Conservation (phyloP, 2,888 invertebrate genomes). For the Tipula unca region DNA sequence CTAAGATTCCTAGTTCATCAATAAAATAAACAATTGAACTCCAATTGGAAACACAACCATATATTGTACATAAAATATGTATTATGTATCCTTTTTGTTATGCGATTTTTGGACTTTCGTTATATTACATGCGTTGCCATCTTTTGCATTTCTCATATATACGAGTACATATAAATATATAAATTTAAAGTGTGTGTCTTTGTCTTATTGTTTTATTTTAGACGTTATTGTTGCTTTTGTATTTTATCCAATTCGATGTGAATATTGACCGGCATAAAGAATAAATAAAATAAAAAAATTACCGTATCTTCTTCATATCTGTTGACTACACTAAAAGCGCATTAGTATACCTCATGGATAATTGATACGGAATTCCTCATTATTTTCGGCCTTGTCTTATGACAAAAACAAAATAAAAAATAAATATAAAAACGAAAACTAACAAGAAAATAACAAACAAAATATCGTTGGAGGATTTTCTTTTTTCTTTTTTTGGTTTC, state of each 20-base stretch:
- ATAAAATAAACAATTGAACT: background rate
- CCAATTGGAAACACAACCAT: background rate
- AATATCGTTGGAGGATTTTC: constrained; percentile 16
- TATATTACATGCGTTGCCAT: background rate
- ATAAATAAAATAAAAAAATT: constrained; percentile 1
- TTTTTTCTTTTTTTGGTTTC: background rate
- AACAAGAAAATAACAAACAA: constrained; percentile 8
- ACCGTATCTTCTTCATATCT: constrained; percentile 36
- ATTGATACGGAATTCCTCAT: constrained; percentile 20
- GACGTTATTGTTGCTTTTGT: background rate
- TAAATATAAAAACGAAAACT: background rate
- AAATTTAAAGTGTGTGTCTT: background rate
- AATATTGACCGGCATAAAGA: constrained; percentile 14
- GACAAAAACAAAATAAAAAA: constrained; percentile 9
- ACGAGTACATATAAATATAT: too few species aligned
- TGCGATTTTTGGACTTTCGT: background rate
- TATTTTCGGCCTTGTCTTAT: constrained; percentile 20
- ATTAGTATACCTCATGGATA: constrained; percentile 33
- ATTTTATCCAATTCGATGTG: background rate
- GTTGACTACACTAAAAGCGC: constrained; percentile 43
- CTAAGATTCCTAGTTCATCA: background rate
- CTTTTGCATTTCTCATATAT: constrained; percentile 15
- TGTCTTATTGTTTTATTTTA: background rate
- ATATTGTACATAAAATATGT: background rate
- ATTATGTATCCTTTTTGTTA: background rate